These are phyloP conservation scores for Acanthopleura granulata DNA, from an alignment of 2,888 invertebrate genomes.

Conservation along the genomic window DNA sequence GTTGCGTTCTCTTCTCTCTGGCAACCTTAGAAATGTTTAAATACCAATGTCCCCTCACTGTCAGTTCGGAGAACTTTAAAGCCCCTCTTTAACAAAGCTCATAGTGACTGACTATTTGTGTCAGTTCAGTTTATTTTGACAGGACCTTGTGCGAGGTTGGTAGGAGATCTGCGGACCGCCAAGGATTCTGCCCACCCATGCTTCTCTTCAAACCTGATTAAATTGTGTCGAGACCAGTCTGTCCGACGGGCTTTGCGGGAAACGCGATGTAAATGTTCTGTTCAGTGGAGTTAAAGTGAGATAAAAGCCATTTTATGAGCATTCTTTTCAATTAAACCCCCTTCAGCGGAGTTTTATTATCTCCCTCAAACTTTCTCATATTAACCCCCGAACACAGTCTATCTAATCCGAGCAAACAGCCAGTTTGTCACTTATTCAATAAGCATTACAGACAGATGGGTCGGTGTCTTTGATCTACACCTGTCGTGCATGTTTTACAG, in stretches of 20 bases:
- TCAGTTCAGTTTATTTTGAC: no score
- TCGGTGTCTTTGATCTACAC: not conserved
- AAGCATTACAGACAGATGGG: not conserved
- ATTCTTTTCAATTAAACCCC: not conserved
- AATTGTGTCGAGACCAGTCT: not conserved
- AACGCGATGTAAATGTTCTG: not conserved
- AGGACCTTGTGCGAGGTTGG: no score
- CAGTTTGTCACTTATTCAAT: conserved; percentile 7
- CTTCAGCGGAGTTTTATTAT: not conserved
- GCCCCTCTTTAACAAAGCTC: no score
- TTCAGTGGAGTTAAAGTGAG: not conserved
- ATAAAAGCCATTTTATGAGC: not conserved
- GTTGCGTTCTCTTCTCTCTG: no score
- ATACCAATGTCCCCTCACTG: no score
- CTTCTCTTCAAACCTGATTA: not conserved
- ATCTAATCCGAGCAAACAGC: not conserved
- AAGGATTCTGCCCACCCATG: not conserved
- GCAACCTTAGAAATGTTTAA: no score
- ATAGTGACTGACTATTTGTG: no score
- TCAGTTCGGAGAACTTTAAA: no score
- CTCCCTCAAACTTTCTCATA: not conserved
- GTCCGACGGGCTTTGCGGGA: not conserved
- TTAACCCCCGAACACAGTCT: not conserved
- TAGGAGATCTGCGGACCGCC: no score
- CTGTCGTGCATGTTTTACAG: not conserved